These are phyloP conservation scores for Pachycephus smyrnensis DNA, from an alignment of 2,888 invertebrate genomes.

Conservation along the genomic window DNA sequence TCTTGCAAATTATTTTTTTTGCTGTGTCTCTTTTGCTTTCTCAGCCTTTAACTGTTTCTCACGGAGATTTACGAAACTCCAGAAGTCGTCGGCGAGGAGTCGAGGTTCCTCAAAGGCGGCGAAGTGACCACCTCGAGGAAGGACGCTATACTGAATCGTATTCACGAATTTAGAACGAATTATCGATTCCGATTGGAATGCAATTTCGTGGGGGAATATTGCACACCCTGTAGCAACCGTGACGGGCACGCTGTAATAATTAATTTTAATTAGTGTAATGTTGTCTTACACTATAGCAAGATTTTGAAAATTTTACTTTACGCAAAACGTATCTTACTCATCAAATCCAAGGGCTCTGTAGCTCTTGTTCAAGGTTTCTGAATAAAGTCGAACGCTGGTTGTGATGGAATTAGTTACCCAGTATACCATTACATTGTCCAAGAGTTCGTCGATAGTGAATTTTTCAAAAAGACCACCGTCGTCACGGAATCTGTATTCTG, in stretches of 20 bases:
- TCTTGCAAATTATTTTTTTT: background rate
- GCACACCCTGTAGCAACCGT: constrained; percentile 81
- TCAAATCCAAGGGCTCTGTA: constrained; percentile 56
- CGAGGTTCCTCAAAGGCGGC: constrained; percentile 84
- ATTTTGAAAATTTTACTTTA: background rate
- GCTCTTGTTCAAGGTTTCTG: constrained; percentile 71
- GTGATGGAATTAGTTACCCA: constrained; percentile 82
- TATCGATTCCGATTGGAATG: constrained; percentile 72
- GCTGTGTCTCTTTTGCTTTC: background rate
- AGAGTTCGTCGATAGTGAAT: constrained; percentile 77
- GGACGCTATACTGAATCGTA: constrained; percentile 76
- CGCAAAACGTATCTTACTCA: constrained; percentile 60
- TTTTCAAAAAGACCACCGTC: constrained; percentile 78
- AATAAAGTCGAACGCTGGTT: constrained; percentile 80
- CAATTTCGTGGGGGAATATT: constrained; percentile 78
- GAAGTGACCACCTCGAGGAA: constrained; percentile 86
- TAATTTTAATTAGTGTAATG: background rate
- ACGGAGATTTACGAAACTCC: constrained; percentile 69
- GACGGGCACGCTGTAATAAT: constrained; percentile 72
- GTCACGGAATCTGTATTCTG: constrained; percentile 64
- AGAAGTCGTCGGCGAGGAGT: constrained; percentile 78
- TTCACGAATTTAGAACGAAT: constrained; percentile 74
- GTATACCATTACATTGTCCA: constrained; percentile 87
- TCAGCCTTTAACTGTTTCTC: constrained; percentile 28
- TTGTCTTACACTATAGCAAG: background rate